Conservation (phyloP, 2,888 invertebrate species). For the Augochlorella aurata region DNA sequence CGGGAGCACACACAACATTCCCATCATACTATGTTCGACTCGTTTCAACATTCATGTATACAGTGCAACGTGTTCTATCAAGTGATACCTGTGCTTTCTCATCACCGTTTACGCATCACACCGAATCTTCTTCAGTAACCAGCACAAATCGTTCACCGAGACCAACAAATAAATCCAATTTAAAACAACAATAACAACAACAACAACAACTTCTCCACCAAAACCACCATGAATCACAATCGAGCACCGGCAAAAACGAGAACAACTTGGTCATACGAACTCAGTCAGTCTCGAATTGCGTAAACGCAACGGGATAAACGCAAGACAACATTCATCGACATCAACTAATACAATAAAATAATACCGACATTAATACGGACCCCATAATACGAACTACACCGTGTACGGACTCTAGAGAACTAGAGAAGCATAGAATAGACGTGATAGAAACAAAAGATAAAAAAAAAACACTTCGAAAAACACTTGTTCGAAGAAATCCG, state of each 20-base stretch:
- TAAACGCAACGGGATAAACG: background rate
- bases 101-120: background rate
- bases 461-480: background rate
- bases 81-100: background rate
- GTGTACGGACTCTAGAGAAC: background rate
- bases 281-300: background rate
- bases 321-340: background rate
- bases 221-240: conserved; percentile 1
- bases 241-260: background rate
- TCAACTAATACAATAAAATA: conserved; percentile 4
- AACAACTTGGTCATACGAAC: background rate
- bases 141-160: background rate
- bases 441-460: background rate
- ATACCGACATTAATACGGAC: background rate
- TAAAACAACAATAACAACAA: background rate
- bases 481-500: background rate
- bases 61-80: conserved; percentile 1
- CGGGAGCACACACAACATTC: background rate
- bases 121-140: background rate
- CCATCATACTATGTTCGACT: background rate
- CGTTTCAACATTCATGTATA: background rate
- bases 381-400: background rate
- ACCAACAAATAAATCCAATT: background rate
- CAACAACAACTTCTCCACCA: background rate
- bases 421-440: background rate